These are phyloP conservation scores for Montipora capricornis DNA, from an alignment of 64 coral and sea anemone genomes.

Conservation along the genomic window DNA sequence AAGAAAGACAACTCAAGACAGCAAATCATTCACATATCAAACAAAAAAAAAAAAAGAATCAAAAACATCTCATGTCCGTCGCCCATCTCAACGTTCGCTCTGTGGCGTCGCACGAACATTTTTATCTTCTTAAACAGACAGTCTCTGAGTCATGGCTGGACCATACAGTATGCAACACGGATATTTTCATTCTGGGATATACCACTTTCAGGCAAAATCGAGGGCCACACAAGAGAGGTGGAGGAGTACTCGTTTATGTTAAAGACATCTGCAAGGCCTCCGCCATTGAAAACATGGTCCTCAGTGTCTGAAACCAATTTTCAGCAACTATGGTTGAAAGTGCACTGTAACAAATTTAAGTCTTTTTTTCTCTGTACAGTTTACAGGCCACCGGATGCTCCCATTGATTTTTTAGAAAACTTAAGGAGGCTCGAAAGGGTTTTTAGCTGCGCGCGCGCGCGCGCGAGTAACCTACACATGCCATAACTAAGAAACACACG, in stretches of 20 bases:
- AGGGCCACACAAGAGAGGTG: slow-evolving; percentile 34
- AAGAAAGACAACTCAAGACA: neutral
- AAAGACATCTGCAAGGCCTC: no score
- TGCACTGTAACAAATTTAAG: no score
- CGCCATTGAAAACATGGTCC: no score
- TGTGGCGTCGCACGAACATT: neutral
- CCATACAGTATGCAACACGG: neutral
- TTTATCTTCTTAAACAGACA: slow-evolving; percentile 11
- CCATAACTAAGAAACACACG: no score
- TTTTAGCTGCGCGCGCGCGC: no score
- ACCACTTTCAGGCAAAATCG: slow-evolving; percentile 33
- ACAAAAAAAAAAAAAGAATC: neutral
- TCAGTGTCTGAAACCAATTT: no score
- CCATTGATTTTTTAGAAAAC: no score
- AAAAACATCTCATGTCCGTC: neutral
- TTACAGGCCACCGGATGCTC: no score
- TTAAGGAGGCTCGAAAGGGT: no score
- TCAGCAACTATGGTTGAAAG: no score
- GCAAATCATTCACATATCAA: neutral
- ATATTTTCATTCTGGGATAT: slow-evolving; percentile 32
- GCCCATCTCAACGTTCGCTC: slow-evolving; percentile 47
- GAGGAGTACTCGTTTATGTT: neutral
- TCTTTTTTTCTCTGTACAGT: no score
- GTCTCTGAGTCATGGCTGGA: slow-evolving; percentile 43
- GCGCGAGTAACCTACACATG: no score